These are phyloP conservation scores for Eutrigla gurnardus DNA, from an alignment of 2,797 vertebrate species.

Conservation along the genomic window DNA sequence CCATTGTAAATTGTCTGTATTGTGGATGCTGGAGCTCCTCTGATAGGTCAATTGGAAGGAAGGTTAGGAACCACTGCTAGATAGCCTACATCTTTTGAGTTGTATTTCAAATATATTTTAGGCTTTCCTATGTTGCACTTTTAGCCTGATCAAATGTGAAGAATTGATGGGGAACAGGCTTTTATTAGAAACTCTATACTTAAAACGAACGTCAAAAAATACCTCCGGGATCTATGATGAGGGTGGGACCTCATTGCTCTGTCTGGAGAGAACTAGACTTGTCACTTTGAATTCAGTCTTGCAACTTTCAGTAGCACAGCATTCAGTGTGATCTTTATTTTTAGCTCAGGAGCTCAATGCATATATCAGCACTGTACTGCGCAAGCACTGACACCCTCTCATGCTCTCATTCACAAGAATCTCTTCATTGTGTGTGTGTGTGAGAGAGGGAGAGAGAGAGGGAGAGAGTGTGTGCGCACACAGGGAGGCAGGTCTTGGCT, in stretches of 20 bases:
- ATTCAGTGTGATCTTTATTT: constrained; percentile 83
- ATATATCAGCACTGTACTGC: constrained; percentile 83
- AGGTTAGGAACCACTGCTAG: constrained; percentile 23
- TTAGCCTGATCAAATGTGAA: constrained; percentile 50
- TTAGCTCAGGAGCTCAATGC: constrained; percentile 84
- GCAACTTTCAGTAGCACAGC: constrained; percentile 78
- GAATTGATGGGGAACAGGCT: constrained; percentile 49
- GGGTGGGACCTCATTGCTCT: constrained; percentile 72
- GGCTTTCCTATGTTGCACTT: constrained; percentile 53
- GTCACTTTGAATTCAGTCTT: constrained; percentile 83
- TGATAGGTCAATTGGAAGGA: neutral
- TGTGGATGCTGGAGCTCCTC: neutral
- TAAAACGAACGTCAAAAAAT: constrained; percentile 59
- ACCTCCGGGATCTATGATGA: constrained; percentile 62
- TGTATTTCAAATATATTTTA: constrained; percentile 46
- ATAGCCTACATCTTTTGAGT: constrained; percentile 8
- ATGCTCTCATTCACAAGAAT: constrained; percentile 87
- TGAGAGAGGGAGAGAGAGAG: neutral
- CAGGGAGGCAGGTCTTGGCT: constrained; percentile 82
- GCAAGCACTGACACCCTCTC: constrained; percentile 81
- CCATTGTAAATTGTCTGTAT: neutral
- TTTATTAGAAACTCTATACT: constrained; percentile 60
- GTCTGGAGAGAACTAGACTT: constrained; percentile 79
- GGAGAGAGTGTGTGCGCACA: constrained; percentile 58
- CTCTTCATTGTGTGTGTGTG: constrained; percentile 73